Percentiles rank a stretch among this genome's conserved stretches.
phyloP scores from a whole-genome alignment of 2,113 vertebrate species.

The Promerops cafer region DNA sequence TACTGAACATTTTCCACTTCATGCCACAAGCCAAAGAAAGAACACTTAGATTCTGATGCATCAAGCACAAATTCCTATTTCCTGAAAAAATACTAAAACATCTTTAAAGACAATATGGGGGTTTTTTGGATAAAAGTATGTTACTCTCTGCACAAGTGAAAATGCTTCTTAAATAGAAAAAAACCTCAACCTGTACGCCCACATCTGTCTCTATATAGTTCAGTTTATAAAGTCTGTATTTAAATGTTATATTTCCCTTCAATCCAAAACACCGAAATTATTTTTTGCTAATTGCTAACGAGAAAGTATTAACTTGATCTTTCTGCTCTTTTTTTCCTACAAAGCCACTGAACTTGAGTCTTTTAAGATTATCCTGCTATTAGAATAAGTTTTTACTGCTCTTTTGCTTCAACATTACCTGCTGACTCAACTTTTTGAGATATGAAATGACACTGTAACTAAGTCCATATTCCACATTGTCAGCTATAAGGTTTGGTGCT shows the following conservation, averaged over 20 bases:
- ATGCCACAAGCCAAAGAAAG: not conserved
- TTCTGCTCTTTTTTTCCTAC: not conserved
- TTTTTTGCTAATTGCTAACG: not conserved
- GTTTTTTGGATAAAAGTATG: not conserved
- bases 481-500: constrained; percentile 92
- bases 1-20: not conserved
- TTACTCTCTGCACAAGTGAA: not conserved
- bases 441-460: constrained; percentile 98
- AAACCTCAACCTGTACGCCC: not conserved
- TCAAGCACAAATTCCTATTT: not conserved
- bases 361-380: constrained; percentile 11
- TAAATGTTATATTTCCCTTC: not conserved
- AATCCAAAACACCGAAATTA: not conserved
- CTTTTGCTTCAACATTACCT: constrained; percentile 77
- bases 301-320: not conserved
- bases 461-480: constrained; percentile 96
- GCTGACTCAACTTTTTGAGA: constrained; percentile 97
- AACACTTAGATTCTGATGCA: not conserved
- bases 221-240: not conserved
- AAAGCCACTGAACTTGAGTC: not conserved
- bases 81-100: not conserved
- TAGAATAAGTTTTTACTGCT: constrained; percentile 25
- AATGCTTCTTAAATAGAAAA: not conserved
- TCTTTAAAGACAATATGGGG: not conserved
- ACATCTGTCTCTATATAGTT: not conserved